These are phyloP conservation scores for Nomada hirtipes DNA, from an alignment of 2,888 invertebrate species.

Conservation along the genomic window DNA sequence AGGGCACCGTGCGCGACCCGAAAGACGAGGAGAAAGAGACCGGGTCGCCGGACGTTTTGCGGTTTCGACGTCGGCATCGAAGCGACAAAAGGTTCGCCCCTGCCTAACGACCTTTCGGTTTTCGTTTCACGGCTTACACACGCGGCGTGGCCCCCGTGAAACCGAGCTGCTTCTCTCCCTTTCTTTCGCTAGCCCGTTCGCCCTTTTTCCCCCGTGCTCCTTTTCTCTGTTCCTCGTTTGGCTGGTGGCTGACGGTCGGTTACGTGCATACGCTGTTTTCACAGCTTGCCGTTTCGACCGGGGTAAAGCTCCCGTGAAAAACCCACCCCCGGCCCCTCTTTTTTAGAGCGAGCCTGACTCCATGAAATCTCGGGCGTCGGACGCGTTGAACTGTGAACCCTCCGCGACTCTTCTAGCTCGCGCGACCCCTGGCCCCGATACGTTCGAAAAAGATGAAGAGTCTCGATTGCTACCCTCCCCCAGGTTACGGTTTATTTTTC, in stretches of 20 bases:
- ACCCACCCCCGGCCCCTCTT: conserved; percentile 54
- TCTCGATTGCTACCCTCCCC: not conserved
- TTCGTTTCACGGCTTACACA: conserved; percentile 81
- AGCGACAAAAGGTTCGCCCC: conserved; percentile 82
- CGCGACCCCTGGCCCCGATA: not conserved
- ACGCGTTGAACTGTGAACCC: conserved; percentile 79
- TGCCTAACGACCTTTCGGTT: conserved; percentile 83
- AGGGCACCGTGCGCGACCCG: conserved; percentile 14
- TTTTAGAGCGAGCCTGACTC: conserved; percentile 69
- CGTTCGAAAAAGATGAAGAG: conserved; percentile 43
- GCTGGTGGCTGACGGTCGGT: conserved; percentile 57
- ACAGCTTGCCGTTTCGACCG: conserved; percentile 76
- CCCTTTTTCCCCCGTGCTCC: conserved; percentile 20
- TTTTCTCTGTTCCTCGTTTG: conserved; percentile 49
- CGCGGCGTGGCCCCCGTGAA: conserved; percentile 73
- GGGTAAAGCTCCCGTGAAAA: conserved; percentile 66
- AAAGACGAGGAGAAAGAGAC: conserved; percentile 52
- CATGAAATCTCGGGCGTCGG: conserved; percentile 74
- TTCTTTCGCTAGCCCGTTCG: conserved; percentile 31
- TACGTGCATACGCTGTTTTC: conserved; percentile 75
- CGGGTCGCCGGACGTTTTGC: conserved; percentile 73
- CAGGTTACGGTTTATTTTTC: conserved; percentile 12
- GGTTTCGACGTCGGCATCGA: conserved; percentile 81
- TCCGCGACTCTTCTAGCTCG: conserved; percentile 25
- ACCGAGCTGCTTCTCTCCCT: conserved; percentile 68